Base-by-base conservation (phyloP, 2,113 vertebrate genomes). In the Apistogramma diplotaenia region DNA sequence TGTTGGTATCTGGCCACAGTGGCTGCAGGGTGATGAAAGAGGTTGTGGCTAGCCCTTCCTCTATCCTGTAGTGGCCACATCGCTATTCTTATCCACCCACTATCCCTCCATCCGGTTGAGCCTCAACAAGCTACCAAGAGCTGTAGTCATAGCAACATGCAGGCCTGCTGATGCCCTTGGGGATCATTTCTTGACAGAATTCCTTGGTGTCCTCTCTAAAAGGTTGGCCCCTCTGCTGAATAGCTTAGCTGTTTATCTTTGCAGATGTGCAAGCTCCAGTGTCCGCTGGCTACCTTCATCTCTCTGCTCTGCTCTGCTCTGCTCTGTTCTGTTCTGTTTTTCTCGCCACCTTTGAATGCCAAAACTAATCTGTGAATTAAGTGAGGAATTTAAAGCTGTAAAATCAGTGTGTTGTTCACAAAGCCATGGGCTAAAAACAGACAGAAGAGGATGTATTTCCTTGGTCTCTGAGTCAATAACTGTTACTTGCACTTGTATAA, bases 131-230 rank as follows among this genome's bases (percentile, higher is more conserved):
- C 73, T 60, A 71, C 40, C 3, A 8, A 78, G 80, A 60, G 86
- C 81, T 3, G 94, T 95, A 85, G 89, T 84, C 93, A 95, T 95
- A 90, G 94, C 88, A 94, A 95, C 94, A 12, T 29, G 56, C 81
- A 59, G 89, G 86, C 86, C 78, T 74, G 76, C 85, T 8, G 74
- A 87, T 94, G 94, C 90, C 94, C 92, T 92, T 89, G 90, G 75
- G 91, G 89, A 92, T 85, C 57, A 78, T 89, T 92, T 92, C 90
- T 93, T 93, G 91, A 92, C 88, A 94, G 89, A 88, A 91, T 91
- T 90, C 85, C 86, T 92, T 46, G 2, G 83, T 83, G 87, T 90
- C 84, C 85, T 92, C 86, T 79, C 85, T 83, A 86, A 93, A 93
- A 93, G 89, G 90, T 92, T 85, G 76, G 62, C 79, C 88, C 67